Conservation (phyloP, 2,888 invertebrate species). For the Homarus gammarus region DNA sequence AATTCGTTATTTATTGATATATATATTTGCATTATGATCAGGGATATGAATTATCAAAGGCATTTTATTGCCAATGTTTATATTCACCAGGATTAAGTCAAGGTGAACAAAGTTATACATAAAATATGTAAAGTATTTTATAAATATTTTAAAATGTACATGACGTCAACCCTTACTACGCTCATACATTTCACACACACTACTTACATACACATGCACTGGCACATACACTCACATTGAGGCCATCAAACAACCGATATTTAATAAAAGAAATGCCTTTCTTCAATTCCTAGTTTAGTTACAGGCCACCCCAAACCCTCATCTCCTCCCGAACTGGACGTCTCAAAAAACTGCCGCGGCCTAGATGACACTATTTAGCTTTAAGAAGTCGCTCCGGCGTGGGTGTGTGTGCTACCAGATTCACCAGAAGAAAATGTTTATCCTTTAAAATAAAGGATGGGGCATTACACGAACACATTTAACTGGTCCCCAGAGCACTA, state of each 20-base stretch:
- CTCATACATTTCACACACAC: conserved; percentile 31
- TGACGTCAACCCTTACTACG: conserved; percentile 44
- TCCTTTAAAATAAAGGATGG: conserved; percentile 24
- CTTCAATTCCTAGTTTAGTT: conserved; percentile 31
- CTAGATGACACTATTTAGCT: conserved; percentile 73
- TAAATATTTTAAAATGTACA: conserved; percentile 59
- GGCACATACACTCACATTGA: background rate
- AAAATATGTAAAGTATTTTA: conserved; percentile 71
- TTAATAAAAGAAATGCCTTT: conserved; percentile 30
- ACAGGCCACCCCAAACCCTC: conserved; percentile 56
- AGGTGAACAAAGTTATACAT: conserved; percentile 48
- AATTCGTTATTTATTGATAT: conserved; percentile 67
- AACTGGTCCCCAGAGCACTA: conserved; percentile 35
- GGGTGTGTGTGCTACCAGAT: conserved; percentile 64
- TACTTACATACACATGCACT: conserved; percentile 32
- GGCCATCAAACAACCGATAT: conserved; percentile 13
- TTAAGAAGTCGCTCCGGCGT: conserved; percentile 69
- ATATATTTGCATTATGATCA: conserved; percentile 62
- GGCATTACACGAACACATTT: conserved; percentile 58
- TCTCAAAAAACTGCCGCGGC: conserved; percentile 73
- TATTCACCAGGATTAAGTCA: conserved; percentile 59
- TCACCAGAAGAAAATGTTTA: conserved; percentile 14
- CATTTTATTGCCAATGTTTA: conserved; percentile 49
- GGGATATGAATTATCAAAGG: conserved; percentile 64
- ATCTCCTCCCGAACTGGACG: conserved; percentile 67